A percentile compares a stretch with the other conserved stretches of the same genome.
These are phyloP conservation scores for Hirtodrosophila alboralis DNA, from an alignment of 2,888 invertebrate species.

Conservation along the genomic window DNA sequence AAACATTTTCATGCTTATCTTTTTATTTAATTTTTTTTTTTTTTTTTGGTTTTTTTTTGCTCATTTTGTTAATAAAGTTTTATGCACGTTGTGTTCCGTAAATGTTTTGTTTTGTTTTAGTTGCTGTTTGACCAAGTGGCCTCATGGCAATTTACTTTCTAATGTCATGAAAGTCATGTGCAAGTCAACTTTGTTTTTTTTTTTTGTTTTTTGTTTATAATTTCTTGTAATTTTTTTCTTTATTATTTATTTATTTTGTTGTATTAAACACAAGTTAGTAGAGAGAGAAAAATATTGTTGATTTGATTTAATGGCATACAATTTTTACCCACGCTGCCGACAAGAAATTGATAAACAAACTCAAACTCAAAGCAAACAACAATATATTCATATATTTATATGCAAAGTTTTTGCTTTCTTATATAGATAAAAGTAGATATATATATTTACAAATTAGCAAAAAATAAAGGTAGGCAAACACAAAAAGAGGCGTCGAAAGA, in stretches of 20 bases:
- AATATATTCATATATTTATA: conserved; percentile 15
- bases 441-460: conserved; percentile 22
- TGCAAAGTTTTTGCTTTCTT: conserved; percentile 17
- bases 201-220: conserved; percentile 32
- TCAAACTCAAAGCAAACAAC: conserved; percentile 53
- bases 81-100: conserved; percentile 48
- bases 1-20: conserved; percentile 54
- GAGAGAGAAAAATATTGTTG: conserved; percentile 35
- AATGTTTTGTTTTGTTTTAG: conserved; percentile 34
- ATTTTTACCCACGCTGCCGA: conserved; percentile 57
- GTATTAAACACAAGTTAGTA: conserved; percentile 9
- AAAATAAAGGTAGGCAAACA: conserved; percentile 7
- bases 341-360: conserved; percentile 60
- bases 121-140: conserved; percentile 75
- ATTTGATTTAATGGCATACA: conserved; percentile 49
- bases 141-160: conserved; percentile 78
- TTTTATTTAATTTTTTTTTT: conserved; percentile 2
- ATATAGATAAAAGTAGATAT: too few species aligned
- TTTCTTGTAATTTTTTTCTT: conserved; percentile 1
- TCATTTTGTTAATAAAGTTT: conserved; percentile 67
- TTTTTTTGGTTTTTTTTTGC: conserved; percentile 18
- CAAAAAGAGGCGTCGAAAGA: conserved; percentile 43
- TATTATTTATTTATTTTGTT: conserved; percentile 7
- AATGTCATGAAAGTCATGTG: conserved; percentile 79
- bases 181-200: conserved; percentile 62